These are phyloP conservation scores for Lophotriccus pileatus DNA, from an alignment of 2,797 vertebrate species.

Conservation along the genomic window DNA sequence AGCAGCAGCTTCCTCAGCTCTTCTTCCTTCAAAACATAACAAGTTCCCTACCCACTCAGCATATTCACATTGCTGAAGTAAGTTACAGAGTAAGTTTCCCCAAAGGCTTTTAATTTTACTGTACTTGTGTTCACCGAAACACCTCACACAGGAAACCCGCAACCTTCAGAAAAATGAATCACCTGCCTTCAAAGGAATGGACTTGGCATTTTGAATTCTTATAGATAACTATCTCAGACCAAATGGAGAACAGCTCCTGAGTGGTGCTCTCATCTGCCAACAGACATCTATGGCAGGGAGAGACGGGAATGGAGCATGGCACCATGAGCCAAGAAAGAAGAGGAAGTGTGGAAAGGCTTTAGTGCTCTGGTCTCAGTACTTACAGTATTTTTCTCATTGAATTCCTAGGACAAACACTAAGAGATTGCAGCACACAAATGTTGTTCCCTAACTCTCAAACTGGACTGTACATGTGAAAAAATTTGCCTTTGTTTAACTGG, in stretches of 20 bases:
- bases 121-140: not conserved
- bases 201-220: not conserved
- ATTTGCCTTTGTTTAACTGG: not conserved
- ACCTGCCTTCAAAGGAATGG: not conserved
- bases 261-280: not conserved
- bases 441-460: not conserved
- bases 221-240: not conserved
- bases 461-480: not conserved
- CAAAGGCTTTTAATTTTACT: not conserved
- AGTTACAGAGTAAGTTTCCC: not conserved
- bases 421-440: not conserved
- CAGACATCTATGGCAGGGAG: not conserved
- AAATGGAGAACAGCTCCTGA: not conserved
- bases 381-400: not conserved
- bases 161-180: not conserved
- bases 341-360: not conserved
- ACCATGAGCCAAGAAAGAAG: not conserved
- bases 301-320: fast-evolving
- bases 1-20: not conserved
- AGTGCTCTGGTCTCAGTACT: not conserved
- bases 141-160: not conserved
- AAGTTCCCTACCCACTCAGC: not conserved
- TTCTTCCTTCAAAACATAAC: not conserved
- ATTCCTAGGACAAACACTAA: not conserved
- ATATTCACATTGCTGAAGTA: not conserved